These are phyloP conservation scores for Oopsacas minuta DNA, from an alignment of 37 sponge, comb jelly and placozoan species.

Conservation along the genomic window DNA sequence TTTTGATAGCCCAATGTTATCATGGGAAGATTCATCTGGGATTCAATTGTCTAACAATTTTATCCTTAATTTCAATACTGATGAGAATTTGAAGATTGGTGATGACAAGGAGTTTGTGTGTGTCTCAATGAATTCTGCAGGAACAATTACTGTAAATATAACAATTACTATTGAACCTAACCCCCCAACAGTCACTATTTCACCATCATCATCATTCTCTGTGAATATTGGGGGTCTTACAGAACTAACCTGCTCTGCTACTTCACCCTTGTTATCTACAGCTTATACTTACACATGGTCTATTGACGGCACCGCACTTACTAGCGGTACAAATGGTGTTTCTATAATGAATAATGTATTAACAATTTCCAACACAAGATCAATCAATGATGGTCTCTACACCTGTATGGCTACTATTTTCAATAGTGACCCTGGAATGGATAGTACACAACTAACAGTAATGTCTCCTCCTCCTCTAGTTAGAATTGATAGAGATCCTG, in stretches of 20 bases:
- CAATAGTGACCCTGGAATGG: neutral
- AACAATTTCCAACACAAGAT: neutral
- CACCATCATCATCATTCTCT: neutral
- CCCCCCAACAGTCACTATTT: neutral
- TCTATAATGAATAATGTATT: neutral
- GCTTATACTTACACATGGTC: neutral
- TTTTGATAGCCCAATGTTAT: neutral
- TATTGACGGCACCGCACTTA: neutral
- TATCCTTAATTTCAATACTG: neutral
- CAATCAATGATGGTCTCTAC: neutral
- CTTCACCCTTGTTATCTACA: neutral
- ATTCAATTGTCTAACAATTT: neutral
- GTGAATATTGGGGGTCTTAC: neutral
- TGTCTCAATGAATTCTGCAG: neutral
- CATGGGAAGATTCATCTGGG: neutral
- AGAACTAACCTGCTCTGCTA: neutral
- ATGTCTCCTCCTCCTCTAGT: neutral
- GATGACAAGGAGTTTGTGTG: neutral
- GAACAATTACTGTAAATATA: neutral
- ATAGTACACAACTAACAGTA: neutral
- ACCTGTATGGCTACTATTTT: neutral
- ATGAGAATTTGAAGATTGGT: neutral
- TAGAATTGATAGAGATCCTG: too few relatives aligned
- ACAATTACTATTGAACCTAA: neutral
- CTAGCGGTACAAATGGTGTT: neutral